These are phyloP conservation scores for Gortyna flavago DNA, from an alignment of 2,888 invertebrate genomes.

Conservation along the genomic window DNA sequence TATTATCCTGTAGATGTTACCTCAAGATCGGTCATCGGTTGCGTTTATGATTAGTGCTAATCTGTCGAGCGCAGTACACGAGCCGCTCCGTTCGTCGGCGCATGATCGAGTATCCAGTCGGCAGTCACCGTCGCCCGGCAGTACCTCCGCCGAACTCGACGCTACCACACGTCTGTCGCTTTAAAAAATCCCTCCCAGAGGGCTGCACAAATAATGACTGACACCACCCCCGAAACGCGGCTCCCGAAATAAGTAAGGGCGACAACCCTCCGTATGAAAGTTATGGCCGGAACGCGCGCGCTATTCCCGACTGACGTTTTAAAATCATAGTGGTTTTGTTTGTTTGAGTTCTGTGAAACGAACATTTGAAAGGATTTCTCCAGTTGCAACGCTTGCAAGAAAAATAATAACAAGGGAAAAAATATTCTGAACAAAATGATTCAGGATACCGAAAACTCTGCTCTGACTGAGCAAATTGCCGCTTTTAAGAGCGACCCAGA, in stretches of 20 bases:
- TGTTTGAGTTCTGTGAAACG: constrained; percentile 70
- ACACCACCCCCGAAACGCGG: constrained; percentile 72
- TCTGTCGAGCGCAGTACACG: constrained; percentile 72
- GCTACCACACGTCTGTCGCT: constrained; percentile 71
- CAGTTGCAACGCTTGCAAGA: constrained; percentile 59
- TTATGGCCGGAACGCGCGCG: constrained; percentile 64
- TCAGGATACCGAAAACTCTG: constrained; percentile 81
- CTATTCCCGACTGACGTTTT: constrained; percentile 49
- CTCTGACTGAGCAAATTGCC: constrained; percentile 87
- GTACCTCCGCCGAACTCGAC: constrained; percentile 77
- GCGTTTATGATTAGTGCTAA: constrained; percentile 80
- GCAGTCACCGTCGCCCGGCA: constrained; percentile 73
- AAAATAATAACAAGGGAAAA: constrained; percentile 17
- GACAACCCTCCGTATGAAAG: constrained; percentile 65
- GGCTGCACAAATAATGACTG: constrained; percentile 73
- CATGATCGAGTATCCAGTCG: constrained; percentile 83
- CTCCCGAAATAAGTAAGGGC: constrained; percentile 69
- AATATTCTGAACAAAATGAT: constrained; percentile 77
- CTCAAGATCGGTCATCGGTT: constrained; percentile 65
- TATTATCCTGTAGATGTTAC: constrained; percentile 62
- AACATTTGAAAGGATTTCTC: constrained; percentile 59
- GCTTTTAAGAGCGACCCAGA: constrained; percentile 91
- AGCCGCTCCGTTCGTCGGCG: constrained; percentile 77
- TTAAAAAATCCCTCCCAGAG: constrained; percentile 52
- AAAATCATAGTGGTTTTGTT: constrained; percentile 66